phyloP scores from a whole-genome alignment of 2,797 vertebrate genomes.

The Dermochelys coriacea region DNA sequence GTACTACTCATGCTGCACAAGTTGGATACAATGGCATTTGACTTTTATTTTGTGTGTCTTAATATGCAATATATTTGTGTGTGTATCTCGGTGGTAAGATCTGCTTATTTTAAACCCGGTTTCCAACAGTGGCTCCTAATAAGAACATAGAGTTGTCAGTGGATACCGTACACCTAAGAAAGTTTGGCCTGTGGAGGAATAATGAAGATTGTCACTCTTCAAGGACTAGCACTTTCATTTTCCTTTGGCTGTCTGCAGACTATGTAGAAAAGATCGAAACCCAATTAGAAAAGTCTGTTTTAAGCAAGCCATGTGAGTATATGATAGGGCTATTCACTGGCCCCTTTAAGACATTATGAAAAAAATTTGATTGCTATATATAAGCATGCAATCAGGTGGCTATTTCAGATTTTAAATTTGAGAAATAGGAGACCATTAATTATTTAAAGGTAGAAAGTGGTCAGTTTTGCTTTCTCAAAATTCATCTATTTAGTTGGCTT shows the following conservation, averaged over 20 bases:
- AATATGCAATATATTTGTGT: background rate
- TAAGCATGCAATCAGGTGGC: fast-evolving
- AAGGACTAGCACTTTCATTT: conserved; percentile 78
- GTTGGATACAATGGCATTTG: background rate
- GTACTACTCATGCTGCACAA: background rate
- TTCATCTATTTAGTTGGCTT: background rate
- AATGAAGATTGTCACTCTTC: conserved; percentile 62
- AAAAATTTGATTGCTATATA: too few relatives aligned
- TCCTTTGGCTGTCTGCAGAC: conserved; percentile 87
- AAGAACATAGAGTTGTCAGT: conserved; percentile 80
- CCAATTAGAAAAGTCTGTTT: conserved; percentile 67
- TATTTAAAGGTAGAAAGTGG: background rate
- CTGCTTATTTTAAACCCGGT: background rate
- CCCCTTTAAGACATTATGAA: background rate
- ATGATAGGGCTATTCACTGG: conserved; percentile 4
- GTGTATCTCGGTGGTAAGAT: background rate
- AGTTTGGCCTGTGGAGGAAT: conserved; percentile 89
- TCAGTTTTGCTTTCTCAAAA: background rate
- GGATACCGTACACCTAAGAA: conserved; percentile 84
- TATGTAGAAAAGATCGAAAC: conserved; percentile 82
- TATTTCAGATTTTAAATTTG: background rate
- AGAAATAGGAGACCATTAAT: background rate
- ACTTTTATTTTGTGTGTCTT: background rate
- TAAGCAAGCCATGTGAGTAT: conserved; percentile 82
- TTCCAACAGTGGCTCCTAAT: conserved; percentile 80